Base-by-base conservation (phyloP, 2,888 invertebrate genomes). In the Homarus gammarus region DNA sequence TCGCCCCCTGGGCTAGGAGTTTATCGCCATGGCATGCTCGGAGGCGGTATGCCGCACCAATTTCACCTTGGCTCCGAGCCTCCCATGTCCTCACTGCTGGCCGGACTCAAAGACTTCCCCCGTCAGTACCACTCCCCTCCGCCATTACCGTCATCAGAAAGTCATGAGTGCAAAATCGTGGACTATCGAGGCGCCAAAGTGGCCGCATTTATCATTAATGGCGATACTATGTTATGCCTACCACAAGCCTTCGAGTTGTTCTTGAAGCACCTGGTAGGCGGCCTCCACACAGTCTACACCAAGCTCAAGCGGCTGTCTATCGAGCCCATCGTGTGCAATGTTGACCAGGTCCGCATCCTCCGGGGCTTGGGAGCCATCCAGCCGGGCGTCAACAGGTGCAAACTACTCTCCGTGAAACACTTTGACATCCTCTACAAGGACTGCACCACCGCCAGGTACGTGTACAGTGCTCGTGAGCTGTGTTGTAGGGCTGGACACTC, bases 231-330 rank as follows among this genome's bases (percentile, higher is more conserved):
- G 97, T 95, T 99, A 92, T 99, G 99, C 94, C 95, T 99, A 94
- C 99, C 99, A 90, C 99, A 99, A 95, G 99, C 99, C 49, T 99
- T 99, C 94, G 99, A 99, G 95, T 96, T 99, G 88, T 99, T 99
- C 94, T 96, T 99, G 92, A 99, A 99, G 95, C 99, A 99, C 94
- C 95, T 99, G 93, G 99, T 99, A 92, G 99, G 99, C 92, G 99
- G 99, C 86, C 95, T 99, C 94, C 99, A 99, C 95, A 99, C 99
- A 92, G 99, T 99, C 94, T 99, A 99, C 95, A 99, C 99, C 85
- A 99, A 99, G 95, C 96, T 99, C 93, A 99, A 99, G 95, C 96
- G 99, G 93, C 96, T 99, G 94, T 99, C 99, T 95, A 99, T 99
- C 95, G 98, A 98, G 94, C 99, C 99, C 93, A 96, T 99, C 93